Percentiles rank a stretch among this genome's conserved stretches.
These are phyloP conservation scores for Limosa lapponica DNA, from an alignment of 2,797 vertebrate genomes.

Conservation along the genomic window DNA sequence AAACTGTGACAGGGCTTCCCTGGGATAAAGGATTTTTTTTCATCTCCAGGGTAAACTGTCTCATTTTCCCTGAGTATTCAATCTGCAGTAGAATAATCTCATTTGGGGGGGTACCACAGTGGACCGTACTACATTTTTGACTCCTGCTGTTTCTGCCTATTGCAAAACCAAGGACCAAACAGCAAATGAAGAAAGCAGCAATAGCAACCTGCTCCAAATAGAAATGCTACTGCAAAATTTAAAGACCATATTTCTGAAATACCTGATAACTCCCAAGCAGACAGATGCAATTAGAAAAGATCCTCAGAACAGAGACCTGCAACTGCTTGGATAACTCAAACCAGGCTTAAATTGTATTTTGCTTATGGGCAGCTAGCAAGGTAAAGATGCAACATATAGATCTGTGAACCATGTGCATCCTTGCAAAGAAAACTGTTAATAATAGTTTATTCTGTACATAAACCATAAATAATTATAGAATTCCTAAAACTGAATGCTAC, in stretches of 20 bases:
- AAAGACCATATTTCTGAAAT: background rate
- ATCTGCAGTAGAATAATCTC: background rate
- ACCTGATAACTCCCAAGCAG: background rate
- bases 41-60: background rate
- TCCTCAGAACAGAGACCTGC: background rate
- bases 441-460: background rate
- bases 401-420: background rate
- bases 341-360: background rate
- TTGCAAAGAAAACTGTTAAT: background rate
- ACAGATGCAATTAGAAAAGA: background rate
- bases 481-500: background rate
- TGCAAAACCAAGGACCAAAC: background rate
- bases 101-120: background rate
- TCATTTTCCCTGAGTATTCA: background rate
- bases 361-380: background rate
- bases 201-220: background rate
- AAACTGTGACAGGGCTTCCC: background rate
- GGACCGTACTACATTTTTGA: background rate
- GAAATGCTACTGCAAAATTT: background rate
- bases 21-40: background rate
- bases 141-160: background rate
- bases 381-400: background rate
- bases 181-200: rapidly evolving
- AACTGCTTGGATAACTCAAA: background rate
- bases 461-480: background rate